Conservation (phyloP, 2,888 invertebrate genomes). For the Agrochola lota region DNA sequence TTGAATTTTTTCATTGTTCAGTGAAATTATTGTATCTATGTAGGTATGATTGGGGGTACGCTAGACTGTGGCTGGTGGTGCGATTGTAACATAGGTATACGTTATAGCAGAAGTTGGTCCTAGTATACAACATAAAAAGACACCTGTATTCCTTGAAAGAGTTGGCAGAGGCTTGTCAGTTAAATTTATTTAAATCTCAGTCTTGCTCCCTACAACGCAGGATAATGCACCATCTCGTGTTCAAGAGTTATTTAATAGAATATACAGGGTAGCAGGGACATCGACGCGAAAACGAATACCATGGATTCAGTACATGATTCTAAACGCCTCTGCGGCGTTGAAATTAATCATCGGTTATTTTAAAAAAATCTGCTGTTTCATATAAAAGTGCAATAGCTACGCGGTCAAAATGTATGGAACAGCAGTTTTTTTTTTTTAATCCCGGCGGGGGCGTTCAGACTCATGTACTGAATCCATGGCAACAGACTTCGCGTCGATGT, state of each 20-base stretch:
- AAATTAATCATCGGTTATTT: too few relatives aligned
- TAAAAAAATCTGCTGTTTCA: too few relatives aligned
- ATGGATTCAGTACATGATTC: too few relatives aligned
- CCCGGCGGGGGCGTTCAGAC: too few relatives aligned
- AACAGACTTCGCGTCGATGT: too few relatives aligned
- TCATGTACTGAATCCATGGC: too few relatives aligned
- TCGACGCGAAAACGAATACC: too few relatives aligned
- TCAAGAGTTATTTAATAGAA: background rate
- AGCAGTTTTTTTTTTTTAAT: too few relatives aligned
- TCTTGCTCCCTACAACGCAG: background rate
- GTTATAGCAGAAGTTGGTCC: background rate
- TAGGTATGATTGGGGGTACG: background rate
- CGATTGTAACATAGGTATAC: background rate
- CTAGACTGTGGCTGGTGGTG: background rate
- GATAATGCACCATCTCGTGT: background rate
- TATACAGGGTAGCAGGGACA: background rate
- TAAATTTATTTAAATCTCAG: background rate
- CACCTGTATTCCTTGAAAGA: background rate
- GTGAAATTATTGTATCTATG: background rate
- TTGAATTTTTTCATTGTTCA: background rate
- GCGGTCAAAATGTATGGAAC: too few relatives aligned
- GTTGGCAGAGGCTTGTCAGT: background rate
- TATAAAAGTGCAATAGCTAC: too few relatives aligned
- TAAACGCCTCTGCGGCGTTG: too few relatives aligned
- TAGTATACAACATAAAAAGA: background rate